phyloP scores from a whole-genome alignment of 2,113 vertebrate genomes.

The Pseudorhombus dupliciocellatus region DNA sequence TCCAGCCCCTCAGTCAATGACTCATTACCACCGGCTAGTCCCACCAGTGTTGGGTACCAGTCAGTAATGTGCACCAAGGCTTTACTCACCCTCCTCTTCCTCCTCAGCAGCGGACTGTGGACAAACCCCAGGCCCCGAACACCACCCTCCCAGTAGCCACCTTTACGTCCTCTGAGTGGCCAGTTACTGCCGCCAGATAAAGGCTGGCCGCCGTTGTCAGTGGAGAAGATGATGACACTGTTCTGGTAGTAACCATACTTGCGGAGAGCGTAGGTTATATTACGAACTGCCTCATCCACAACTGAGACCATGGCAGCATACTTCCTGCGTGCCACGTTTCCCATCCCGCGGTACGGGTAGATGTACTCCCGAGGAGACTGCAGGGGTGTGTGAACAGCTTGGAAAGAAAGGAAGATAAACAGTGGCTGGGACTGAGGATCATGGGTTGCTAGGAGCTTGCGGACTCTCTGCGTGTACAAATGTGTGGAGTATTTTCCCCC shows the following conservation, averaged over 20 bases:
- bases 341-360: conserved; percentile 89
- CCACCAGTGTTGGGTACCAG: conserved; percentile 95
- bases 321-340: conserved; percentile 90
- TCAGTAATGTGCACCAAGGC: conserved; percentile 95
- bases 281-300: conserved; percentile 93
- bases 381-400: conserved; percentile 93
- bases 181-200: conserved; percentile 96
- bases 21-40: conserved; percentile 87
- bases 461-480: conserved; percentile 90
- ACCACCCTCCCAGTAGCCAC: conserved; percentile 98
- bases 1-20: conserved; percentile 85
- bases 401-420: conserved; percentile 96
- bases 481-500: conserved; percentile 94
- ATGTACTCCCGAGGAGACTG: conserved; percentile 94
- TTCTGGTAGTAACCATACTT: conserved; percentile 96
- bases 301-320: conserved; percentile 96
- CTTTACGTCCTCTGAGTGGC: conserved; percentile 95
- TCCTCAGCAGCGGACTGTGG: conserved; percentile 92
- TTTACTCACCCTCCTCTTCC: conserved; percentile 86
- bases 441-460: conserved; percentile 90
- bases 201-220: conserved; percentile 95
- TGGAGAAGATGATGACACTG: conserved; percentile 93
- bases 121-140: conserved; percentile 93
- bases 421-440: conserved; percentile 86
- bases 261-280: conserved; percentile 94